phyloP scores from a whole-genome alignment of 2,888 invertebrate species.

The Polyploca ridens region DNA sequence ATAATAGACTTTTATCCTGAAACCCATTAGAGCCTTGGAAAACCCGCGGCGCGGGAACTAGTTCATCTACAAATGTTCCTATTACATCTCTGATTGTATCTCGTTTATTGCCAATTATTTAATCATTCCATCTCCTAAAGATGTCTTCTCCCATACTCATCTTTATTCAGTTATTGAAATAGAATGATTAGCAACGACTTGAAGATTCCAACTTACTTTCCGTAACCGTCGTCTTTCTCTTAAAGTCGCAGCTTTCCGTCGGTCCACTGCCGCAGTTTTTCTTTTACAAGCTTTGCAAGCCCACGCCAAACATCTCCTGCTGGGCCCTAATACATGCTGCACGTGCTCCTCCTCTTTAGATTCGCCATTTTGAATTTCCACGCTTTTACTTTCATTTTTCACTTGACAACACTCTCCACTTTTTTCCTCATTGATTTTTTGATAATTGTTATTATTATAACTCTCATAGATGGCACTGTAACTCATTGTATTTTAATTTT shows the following conservation, averaged over 20 bases:
- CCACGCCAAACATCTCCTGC: conserved; percentile 95
- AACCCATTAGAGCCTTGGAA: too few species aligned
- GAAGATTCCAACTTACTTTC: conserved; percentile 87
- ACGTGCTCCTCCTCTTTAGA: conserved; percentile 65
- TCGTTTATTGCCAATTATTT: too few species aligned
- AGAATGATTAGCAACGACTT: not conserved
- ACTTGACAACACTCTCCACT: conserved; percentile 60
- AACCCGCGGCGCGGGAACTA: too few species aligned
- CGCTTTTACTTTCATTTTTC: conserved; percentile 62
- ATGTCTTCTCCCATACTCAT: too few species aligned
- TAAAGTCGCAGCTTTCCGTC: conserved; percentile 98
- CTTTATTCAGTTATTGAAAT: too few species aligned
- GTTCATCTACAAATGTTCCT: too few species aligned
- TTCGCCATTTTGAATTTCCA: conserved; percentile 39
- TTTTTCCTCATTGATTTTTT: conserved; percentile 49
- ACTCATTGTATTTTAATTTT: conserved; percentile 53
- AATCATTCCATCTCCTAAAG: too few species aligned
- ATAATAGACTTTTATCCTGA: too few species aligned
- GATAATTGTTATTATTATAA: conserved; percentile 55
- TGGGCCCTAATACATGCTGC: conserved; percentile 81
- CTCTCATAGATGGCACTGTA: conserved; percentile 62
- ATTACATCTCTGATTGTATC: too few species aligned
- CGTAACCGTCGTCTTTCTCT: conserved; percentile 95
- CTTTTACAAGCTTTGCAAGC: conserved; percentile 99
- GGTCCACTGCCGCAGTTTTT: conserved; percentile 97